Percentiles rank a stretch among this genome's conserved stretches.
Evolutionary conservation across 2,797 vertebrate genomes (phyloP).

Genomic region (Tarsius wallacei): DNA sequence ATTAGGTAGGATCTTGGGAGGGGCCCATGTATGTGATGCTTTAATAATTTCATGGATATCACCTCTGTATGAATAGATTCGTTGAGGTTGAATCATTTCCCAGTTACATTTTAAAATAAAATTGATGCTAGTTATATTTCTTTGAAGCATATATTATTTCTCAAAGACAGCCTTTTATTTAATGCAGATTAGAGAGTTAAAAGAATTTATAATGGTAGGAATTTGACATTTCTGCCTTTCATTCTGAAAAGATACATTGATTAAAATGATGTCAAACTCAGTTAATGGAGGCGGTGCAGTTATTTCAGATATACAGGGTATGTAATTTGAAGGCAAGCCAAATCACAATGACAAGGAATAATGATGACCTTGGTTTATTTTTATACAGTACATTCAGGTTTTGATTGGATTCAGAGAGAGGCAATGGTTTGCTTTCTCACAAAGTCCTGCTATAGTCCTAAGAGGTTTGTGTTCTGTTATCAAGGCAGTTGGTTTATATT

Average conservation of each 20-base stretch:
- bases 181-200: slow-evolving; percentile 71
- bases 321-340: slow-evolving; percentile 89
- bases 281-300: slow-evolving; percentile 86
- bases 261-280: slow-evolving; percentile 86
- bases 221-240: slow-evolving; percentile 88
- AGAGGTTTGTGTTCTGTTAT: slow-evolving; percentile 87
- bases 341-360: slow-evolving; percentile 89
- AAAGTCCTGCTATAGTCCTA: slow-evolving; percentile 84
- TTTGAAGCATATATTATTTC: slow-evolving; percentile 63
- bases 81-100: background rate
- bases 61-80: background rate
- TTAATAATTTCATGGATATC: slow-evolving; percentile 32
- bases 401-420: slow-evolving; percentile 88
- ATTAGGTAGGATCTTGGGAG: background rate
- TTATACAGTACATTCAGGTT: slow-evolving; percentile 87
- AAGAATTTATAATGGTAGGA: slow-evolving; percentile 82
- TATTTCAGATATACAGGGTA: slow-evolving; percentile 89
- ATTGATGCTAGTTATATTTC: background rate
- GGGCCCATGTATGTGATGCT: background rate
- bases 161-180: slow-evolving; percentile 60
- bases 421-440: slow-evolving; percentile 87
- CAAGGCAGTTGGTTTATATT: slow-evolving; percentile 83
- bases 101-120: slow-evolving; percentile 65
- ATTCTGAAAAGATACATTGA: slow-evolving; percentile 88
- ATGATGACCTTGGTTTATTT: slow-evolving; percentile 91